These are phyloP conservation scores for Mesoligia furuncula DNA, from an alignment of 2,888 invertebrate species.

Conservation along the genomic window DNA sequence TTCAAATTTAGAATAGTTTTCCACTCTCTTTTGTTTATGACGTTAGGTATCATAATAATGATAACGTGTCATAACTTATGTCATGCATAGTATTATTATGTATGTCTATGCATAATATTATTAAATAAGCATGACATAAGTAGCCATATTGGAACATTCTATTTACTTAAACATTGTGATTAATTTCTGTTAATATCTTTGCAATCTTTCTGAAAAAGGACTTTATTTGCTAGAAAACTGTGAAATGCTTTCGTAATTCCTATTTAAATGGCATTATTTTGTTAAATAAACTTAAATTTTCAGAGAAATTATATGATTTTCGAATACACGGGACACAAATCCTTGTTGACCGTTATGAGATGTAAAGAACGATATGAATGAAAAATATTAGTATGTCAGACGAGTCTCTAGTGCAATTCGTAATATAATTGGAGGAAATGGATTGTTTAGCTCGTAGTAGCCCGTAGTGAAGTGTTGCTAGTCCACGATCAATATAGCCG, in stretches of 20 bases:
- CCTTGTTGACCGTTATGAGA: neutral
- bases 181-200: neutral
- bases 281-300: neutral
- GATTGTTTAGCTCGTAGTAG: slow-evolving; percentile 52
- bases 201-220: neutral
- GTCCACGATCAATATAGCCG: slow-evolving; percentile 10
- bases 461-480: slow-evolving; percentile 37
- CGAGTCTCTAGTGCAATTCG: slow-evolving; percentile 33
- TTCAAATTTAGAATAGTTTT: neutral
- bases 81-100: too few relatives aligned
- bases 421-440: slow-evolving; percentile 57
- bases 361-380: slow-evolving; percentile 42
- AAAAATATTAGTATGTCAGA: slow-evolving; percentile 38
- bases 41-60: too few relatives aligned
- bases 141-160: neutral
- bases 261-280: neutral
- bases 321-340: neutral
- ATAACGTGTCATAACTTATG: too few relatives aligned
- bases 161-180: too few relatives aligned
- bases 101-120: neutral
- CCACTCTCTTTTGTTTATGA: neutral
- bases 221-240: neutral
- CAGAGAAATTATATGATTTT: neutral
- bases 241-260: neutral
- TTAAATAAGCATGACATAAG: neutral